Base-by-base conservation (phyloP, 2,113 vertebrate species). In the Dromiciops gliroides region DNA sequence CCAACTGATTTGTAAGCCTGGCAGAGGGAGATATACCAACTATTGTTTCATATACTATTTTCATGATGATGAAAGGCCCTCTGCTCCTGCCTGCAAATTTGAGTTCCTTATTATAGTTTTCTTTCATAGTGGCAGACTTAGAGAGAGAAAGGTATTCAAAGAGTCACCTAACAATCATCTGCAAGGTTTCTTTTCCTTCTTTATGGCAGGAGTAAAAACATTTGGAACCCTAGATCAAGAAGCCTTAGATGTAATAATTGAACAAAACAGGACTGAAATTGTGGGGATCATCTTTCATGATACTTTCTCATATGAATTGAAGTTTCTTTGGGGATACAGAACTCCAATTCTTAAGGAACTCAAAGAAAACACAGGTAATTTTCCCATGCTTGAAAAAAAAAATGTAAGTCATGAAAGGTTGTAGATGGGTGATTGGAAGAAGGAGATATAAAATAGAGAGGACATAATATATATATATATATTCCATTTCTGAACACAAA, bases 361-460 rank as follows among this genome's bases (percentile, higher is more conserved):
- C 89, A 94, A 50, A 95, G 95, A 98, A 48, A 95, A 97, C 89
- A 60, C 94, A 96, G 96, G 97, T 98, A 97, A 94, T 23, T 89
- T 83, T 83, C n/a, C 14, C 16, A 22, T 44, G 16, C 37, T 23
- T 44, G 56, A 37, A 67, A 67, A 75, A 67, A 67, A 75, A n/a
- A 60, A 60, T n/a, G 26, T 75, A 19, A 75, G 37, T 16, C 14
- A 19, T n/a, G 16, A 37, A 22, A 75, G 37, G 0, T 31, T 67
- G 2, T 4, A 37, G 67, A 75, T 75, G 12, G 12, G 31, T 60
- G 31, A 67, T 16, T 67, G 53, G 31, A 67, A 19, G 14, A 75
- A 75, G 14, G 37, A 19, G 5, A 19, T 75, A 75, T 75, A n/a
- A 6, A 14, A 75, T 75, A 75, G 4, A n/a, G 37, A 75, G 37